Conservation (phyloP, 64 coral and sea anemone species). For the Pachyseris speciosa region DNA sequence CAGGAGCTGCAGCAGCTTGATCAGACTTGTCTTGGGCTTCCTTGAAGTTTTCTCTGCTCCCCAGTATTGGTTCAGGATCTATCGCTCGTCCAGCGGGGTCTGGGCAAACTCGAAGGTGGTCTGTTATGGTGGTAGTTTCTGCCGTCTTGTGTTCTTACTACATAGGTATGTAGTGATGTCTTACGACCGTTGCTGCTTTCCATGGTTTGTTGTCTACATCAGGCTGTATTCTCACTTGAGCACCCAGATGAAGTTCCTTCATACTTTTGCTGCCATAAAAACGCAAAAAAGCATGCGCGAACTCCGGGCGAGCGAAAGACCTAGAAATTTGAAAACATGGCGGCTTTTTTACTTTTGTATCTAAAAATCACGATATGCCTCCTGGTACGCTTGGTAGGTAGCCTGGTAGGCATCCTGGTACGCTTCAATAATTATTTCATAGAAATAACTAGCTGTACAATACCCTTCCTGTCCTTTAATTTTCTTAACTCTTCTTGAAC, state of each 20-base stretch:
- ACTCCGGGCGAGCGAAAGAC: no score
- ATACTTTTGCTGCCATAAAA: not conserved
- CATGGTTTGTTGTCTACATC: not conserved
- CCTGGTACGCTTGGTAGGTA: no score
- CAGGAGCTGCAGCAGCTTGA: not conserved
- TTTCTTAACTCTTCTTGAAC: no score
- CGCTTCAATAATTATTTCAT: no score
- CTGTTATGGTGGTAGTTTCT: not conserved
- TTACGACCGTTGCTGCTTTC: conserved; percentile 41
- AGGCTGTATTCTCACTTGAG: conserved; percentile 8
- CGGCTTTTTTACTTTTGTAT: no score
- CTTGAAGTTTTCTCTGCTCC: no score
- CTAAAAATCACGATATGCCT: no score
- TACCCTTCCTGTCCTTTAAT: no score
- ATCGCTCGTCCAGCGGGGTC: not conserved
- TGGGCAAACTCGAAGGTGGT: conserved; percentile 31
- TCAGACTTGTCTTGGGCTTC: not conserved
- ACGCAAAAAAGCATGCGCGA: no score
- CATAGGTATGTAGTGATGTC: conserved; percentile 38
- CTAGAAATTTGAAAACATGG: no score
- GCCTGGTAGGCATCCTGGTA: no score
- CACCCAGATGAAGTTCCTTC: not conserved
- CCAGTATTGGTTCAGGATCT: not conserved
- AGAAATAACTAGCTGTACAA: no score
- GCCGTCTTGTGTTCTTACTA: conserved; percentile 4